Evolutionary conservation across 2,797 vertebrate species (phyloP).

Genomic region (Neopelma chrysocephalum): DNA sequence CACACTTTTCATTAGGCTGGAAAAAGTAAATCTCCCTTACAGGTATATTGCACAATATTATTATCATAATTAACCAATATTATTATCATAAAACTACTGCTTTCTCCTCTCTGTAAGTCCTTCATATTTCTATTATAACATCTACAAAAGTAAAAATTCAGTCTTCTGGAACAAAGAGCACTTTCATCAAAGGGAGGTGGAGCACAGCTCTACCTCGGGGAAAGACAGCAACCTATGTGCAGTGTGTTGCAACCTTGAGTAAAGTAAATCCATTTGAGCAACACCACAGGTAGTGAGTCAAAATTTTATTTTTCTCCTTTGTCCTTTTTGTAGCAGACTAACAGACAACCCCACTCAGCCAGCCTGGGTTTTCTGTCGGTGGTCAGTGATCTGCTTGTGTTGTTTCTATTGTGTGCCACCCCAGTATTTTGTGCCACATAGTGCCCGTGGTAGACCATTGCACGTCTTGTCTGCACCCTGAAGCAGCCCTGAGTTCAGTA

Average conservation of each 20-base stretch:
- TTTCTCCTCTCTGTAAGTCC: background rate
- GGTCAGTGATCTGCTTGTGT: background rate
- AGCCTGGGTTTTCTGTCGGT: background rate
- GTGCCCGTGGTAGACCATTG: rapidly evolving
- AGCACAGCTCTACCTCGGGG: background rate
- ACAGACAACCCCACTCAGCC: background rate
- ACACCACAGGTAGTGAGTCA: background rate
- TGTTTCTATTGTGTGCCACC: background rate
- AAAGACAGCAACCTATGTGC: background rate
- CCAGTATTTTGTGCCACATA: background rate
- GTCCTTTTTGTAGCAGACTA: background rate
- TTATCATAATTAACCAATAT: background rate
- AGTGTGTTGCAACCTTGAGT: background rate
- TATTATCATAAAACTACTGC: background rate
- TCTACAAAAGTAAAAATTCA: background rate
- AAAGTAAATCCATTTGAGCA: background rate
- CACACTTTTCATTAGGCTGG: background rate
- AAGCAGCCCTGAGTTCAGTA: background rate
- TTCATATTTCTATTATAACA: background rate
- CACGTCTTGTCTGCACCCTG: background rate
- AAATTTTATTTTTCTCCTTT: background rate
- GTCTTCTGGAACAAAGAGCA: background rate
- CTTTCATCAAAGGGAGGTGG: background rate
- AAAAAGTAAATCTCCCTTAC: background rate
- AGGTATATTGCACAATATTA: background rate